A percentile compares a stretch with the other conserved stretches of the same genome.
Conservation (phyloP, 2,113 vertebrate genomes). For the Microtus oregoni region DNA sequence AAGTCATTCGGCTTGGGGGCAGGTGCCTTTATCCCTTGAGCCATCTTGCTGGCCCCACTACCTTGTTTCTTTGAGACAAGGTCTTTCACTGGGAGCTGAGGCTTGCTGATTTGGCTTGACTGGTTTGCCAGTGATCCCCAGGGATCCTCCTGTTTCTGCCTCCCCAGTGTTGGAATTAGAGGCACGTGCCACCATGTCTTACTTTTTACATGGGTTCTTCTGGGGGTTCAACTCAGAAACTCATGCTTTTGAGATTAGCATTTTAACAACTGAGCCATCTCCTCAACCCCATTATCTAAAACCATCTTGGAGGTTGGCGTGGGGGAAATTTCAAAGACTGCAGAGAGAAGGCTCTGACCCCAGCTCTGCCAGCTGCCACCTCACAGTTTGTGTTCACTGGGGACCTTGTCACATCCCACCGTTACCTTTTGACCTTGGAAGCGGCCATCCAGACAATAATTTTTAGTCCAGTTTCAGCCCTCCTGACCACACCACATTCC, state of each 20-base stretch:
- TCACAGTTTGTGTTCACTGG: neutral
- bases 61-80: neutral
- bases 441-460: too few relatives aligned
- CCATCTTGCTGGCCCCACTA: too few relatives aligned
- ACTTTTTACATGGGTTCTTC: neutral
- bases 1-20: neutral
- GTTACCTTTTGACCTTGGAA: neutral
- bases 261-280: neutral
- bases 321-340: neutral
- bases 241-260: neutral
- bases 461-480: neutral
- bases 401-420: too few relatives aligned
- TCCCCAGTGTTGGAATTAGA: neutral
- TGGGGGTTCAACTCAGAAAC: neutral
- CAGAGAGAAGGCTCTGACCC: neutral
- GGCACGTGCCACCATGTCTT: neutral
- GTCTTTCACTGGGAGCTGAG: neutral
- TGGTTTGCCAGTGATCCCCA: neutral
- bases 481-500: rapidly evolving
- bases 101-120: neutral
- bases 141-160: neutral
- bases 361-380: neutral
- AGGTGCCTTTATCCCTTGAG: too few relatives aligned
- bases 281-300: neutral
- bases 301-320: too few relatives aligned